These are phyloP conservation scores for Volucella inanis DNA, from an alignment of 2,888 invertebrate genomes.

Conservation along the genomic window DNA sequence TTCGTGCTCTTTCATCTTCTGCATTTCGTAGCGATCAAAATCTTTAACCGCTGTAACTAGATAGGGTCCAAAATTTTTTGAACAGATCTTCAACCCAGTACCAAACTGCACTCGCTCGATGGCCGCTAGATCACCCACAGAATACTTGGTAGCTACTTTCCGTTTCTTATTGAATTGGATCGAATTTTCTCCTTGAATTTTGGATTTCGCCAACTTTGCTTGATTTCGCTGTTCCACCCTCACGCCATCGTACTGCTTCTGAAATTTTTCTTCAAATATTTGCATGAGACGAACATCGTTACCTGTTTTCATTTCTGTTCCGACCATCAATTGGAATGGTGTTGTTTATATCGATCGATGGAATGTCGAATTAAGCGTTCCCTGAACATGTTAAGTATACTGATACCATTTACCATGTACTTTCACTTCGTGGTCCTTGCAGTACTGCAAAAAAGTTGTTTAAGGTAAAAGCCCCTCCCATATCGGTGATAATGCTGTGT, in stretches of 20 bases:
- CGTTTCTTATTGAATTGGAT: slow-evolving; percentile 57
- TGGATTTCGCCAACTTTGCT: slow-evolving; percentile 50
- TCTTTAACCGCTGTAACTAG: slow-evolving; percentile 67
- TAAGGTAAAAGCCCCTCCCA: no score
- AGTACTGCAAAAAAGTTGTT: no score
- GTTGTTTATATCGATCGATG: slow-evolving; percentile 71
- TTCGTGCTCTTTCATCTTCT: slow-evolving; percentile 76
- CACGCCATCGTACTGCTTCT: slow-evolving; percentile 40
- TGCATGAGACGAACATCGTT: slow-evolving; percentile 30
- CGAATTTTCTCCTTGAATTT: slow-evolving; percentile 67
- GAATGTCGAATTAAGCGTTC: slow-evolving; percentile 73
- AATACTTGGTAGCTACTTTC: slow-evolving; percentile 54
- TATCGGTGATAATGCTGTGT: no score
- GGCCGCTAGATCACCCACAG: slow-evolving; percentile 71
- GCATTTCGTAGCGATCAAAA: slow-evolving; percentile 79
- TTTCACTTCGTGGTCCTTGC: no score
- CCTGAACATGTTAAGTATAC: slow-evolving; percentile 67
- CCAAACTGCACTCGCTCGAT: slow-evolving; percentile 80
- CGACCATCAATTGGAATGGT: slow-evolving; percentile 77
- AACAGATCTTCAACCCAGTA: slow-evolving; percentile 78
- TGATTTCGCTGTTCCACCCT: slow-evolving; percentile 46
- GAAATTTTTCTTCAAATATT: slow-evolving; percentile 49
- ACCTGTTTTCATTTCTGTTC: slow-evolving; percentile 51
- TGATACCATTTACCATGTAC: slow-evolving; percentile 77
- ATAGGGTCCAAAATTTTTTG: slow-evolving; percentile 80